phyloP scores from a whole-genome alignment of 2,113 vertebrate species.

The Rhabdomys dilectus region DNA sequence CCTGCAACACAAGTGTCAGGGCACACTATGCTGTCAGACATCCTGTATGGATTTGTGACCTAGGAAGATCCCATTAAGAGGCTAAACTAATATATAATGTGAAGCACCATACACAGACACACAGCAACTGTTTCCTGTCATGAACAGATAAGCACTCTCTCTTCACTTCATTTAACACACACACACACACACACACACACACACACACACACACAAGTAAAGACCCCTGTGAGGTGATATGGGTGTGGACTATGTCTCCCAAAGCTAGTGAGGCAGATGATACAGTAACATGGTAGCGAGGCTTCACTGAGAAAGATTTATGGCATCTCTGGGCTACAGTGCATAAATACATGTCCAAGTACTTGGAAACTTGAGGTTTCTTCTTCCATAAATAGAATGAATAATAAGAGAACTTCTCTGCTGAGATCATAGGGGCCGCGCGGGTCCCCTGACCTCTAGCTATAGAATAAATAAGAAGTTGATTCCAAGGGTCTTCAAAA shows the following conservation, averaged over 20 bases:
- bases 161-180: not conserved
- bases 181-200: not conserved
- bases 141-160: not conserved
- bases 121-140: not conserved
- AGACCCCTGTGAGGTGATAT: not conserved
- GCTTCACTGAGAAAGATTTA: not conserved
- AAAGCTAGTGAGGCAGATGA: not conserved
- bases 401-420: not conserved
- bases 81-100: not conserved
- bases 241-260: not conserved
- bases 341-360: too few relatives aligned
- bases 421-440: not conserved
- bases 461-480: not conserved
- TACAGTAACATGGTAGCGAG: not conserved
- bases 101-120: not conserved
- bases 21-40: not conserved
- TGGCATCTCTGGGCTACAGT: not conserved
- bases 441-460: not conserved
- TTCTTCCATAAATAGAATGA: not conserved
- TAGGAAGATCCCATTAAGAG: not conserved
- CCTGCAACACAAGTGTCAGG: not conserved
- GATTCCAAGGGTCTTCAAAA: not conserved
- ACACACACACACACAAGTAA: slow-evolving; percentile 8
- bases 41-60: slow-evolving; percentile 37
- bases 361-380: not conserved